These are phyloP conservation scores for Ceraclea dissimilis DNA, from an alignment of 2,888 invertebrate species.

Conservation along the genomic window DNA sequence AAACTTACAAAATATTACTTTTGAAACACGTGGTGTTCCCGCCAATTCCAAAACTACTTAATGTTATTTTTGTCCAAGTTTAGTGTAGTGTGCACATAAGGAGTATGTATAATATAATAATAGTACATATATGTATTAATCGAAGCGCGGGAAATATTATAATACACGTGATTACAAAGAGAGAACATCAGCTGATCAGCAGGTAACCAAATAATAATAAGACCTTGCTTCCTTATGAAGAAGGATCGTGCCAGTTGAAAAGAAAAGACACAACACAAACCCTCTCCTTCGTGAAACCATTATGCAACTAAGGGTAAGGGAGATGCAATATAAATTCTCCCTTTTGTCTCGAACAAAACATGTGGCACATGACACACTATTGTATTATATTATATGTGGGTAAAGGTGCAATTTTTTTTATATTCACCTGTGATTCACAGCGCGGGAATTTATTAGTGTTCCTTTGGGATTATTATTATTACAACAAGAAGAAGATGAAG, in stretches of 20 bases:
- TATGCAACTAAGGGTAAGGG: not conserved
- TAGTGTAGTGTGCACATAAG: too few relatives aligned
- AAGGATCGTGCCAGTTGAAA: not conserved
- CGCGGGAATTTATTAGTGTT: slow-evolving; percentile 16
- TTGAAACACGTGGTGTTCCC: too few relatives aligned
- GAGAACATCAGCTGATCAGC: slow-evolving; percentile 5
- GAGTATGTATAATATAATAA: too few relatives aligned
- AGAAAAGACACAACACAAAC: not conserved
- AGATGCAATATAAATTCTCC: not conserved
- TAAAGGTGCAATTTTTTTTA: slow-evolving; percentile 14
- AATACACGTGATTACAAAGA: not conserved
- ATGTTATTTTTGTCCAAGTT: too few relatives aligned
- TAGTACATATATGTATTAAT: too few relatives aligned
- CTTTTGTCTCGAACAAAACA: not conserved
- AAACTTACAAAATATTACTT: too few relatives aligned
- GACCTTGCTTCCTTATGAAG: not conserved
- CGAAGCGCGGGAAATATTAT: too few relatives aligned
- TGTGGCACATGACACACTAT: slow-evolving; percentile 5
- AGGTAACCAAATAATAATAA: not conserved
- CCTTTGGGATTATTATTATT: not conserved
- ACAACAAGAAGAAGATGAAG: not conserved
- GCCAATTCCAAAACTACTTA: too few relatives aligned
- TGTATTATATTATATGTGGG: not conserved
- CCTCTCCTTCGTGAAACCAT: not conserved
- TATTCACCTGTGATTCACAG: slow-evolving; percentile 19